These are phyloP conservation scores for Glaucidium brasilianum DNA, from an alignment of 2,113 vertebrate genomes.

Conservation along the genomic window DNA sequence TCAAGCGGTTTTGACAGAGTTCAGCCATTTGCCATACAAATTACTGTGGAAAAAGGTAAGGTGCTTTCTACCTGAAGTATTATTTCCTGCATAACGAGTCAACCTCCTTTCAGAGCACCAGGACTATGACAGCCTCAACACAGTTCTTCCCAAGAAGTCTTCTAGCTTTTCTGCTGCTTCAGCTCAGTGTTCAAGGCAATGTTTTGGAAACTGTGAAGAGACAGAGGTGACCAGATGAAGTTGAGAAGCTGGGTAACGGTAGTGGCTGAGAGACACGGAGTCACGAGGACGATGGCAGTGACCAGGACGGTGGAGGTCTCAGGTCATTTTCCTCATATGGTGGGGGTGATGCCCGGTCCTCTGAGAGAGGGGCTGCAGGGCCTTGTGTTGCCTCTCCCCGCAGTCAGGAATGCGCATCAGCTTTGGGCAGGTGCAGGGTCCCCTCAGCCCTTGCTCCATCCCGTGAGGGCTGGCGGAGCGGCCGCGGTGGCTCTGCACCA, in stretches of 20 bases:
- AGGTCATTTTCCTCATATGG: background rate
- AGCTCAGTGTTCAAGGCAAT: background rate
- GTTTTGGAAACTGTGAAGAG: background rate
- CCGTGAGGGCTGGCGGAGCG: fast-evolving
- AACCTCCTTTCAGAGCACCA: background rate
- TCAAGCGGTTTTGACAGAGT: background rate
- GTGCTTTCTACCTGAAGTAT: background rate
- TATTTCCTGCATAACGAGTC: background rate
- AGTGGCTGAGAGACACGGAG: background rate
- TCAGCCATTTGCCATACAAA: background rate
- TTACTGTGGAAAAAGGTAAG: background rate
- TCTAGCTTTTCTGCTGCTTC: background rate
- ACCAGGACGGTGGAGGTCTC: background rate
- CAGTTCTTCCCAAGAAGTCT: background rate
- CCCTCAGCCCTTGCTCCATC: background rate
- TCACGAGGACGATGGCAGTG: background rate
- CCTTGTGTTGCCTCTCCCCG: background rate
- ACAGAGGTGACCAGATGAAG: background rate
- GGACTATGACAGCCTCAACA: background rate
- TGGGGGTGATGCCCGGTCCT: background rate
- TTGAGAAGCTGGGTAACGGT: background rate
- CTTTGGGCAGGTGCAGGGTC: background rate
- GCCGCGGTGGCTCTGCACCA: background rate
- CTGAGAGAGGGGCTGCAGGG: background rate
- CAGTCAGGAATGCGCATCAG: background rate